A percentile compares a stretch with the other conserved stretches of the same genome.
phyloP scores from a whole-genome alignment of 2,888 invertebrate genomes.

The Reticulitermes lucifugus region DNA sequence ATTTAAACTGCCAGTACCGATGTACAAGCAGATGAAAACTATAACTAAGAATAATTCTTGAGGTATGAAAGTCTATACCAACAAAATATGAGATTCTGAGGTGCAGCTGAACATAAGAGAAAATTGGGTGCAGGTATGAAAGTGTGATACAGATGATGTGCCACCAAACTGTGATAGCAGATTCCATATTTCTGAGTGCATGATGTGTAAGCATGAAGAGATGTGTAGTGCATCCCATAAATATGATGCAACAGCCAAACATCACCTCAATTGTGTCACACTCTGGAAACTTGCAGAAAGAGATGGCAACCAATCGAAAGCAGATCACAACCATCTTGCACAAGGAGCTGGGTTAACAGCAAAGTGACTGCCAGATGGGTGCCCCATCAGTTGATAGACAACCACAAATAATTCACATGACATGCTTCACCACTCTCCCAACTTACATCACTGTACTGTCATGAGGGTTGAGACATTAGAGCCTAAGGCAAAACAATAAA shows the following conservation, averaged over 20 bases:
- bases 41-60: too few species aligned
- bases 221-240: too few species aligned
- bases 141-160: not conserved
- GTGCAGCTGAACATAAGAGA: not conserved
- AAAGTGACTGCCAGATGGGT: not conserved
- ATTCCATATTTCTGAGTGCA: too few species aligned
- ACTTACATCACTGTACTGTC: conserved; percentile 28
- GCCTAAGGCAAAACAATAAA: conserved; percentile 13
- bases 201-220: too few species aligned
- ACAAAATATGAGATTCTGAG: not conserved
- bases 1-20: too few species aligned
- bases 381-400: conserved; percentile 11
- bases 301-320: conserved; percentile 6
- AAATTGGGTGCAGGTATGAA: not conserved
- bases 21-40: too few species aligned
- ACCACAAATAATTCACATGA: conserved; percentile 13
- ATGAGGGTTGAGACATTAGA: conserved; percentile 32
- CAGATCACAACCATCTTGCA: conserved; percentile 11
- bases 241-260: conserved; percentile 3
- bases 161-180: too few species aligned
- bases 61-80: too few species aligned
- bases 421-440: conserved; percentile 17
- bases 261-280: conserved; percentile 16
- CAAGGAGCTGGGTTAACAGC: too few species aligned
- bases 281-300: conserved; percentile 17